phyloP scores from a whole-genome alignment of 2,888 invertebrate species.

The Drosophila multiciliata region DNA sequence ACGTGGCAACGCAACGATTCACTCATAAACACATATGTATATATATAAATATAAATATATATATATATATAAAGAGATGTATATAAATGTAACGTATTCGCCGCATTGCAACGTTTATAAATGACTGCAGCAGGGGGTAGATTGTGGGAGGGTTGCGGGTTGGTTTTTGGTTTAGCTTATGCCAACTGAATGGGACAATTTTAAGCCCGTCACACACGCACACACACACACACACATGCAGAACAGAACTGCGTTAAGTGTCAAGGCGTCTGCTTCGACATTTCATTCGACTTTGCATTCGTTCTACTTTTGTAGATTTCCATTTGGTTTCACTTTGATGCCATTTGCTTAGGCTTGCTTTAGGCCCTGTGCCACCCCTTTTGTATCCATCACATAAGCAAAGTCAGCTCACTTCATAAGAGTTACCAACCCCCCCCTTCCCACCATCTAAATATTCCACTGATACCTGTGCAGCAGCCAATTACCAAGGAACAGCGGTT shows the following conservation, averaged over 20 bases:
- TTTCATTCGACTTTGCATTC: conserved; percentile 54
- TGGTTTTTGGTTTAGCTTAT: conserved; percentile 41
- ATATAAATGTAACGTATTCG: conserved; percentile 48
- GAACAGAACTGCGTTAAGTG: conserved; percentile 32
- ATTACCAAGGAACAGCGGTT: conserved; percentile 59
- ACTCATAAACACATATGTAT: conserved; percentile 17
- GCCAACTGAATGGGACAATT: conserved; percentile 71
- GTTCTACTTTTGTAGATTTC: conserved; percentile 11
- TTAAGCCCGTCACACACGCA: conserved; percentile 25
- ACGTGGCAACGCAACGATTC: conserved; percentile 18
- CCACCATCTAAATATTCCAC: background rate
- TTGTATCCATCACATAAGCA: conserved; percentile 20
- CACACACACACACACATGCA: background rate
- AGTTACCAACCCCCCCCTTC: background rate
- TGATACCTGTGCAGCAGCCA: conserved; percentile 31
- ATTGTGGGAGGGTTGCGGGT: background rate
- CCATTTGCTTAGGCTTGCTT: conserved; percentile 49
- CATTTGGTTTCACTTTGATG: conserved; percentile 42
- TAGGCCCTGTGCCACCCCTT: background rate
- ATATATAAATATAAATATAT: background rate
- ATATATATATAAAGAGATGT: conserved; percentile 5
- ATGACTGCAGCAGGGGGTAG: conserved; percentile 46
- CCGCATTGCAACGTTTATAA: conserved; percentile 63
- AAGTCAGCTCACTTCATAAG: conserved; percentile 37
- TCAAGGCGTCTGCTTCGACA: conserved; percentile 28